Percentiles rank a stretch among this genome's conserved stretches.
Evolutionary conservation across 2,113 vertebrate species (phyloP).

Genomic region (Riparia riparia): DNA sequence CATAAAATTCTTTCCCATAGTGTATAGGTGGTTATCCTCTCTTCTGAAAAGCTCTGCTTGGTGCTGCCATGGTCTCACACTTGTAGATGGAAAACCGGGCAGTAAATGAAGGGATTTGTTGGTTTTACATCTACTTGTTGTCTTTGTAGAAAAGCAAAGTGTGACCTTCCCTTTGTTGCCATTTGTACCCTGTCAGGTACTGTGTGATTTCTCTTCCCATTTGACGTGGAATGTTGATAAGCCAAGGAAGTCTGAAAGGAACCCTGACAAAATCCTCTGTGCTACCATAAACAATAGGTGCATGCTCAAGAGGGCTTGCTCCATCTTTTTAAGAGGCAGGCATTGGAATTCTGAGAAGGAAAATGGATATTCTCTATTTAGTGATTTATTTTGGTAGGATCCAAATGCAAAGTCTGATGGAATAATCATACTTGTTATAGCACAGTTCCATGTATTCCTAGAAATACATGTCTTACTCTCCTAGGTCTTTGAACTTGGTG

Average conservation of each 20-base stretch:
- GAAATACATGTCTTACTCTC: neutral
- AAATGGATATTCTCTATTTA: neutral
- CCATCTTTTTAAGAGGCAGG: neutral
- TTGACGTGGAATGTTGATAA: neutral
- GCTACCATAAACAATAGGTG: neutral
- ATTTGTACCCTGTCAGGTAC: neutral
- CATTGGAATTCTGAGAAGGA: neutral
- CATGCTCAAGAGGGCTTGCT: neutral
- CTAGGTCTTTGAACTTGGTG: neutral
- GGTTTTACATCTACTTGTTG: neutral
- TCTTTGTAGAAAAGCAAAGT: neutral
- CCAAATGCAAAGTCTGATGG: neutral
- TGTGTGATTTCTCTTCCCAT: neutral
- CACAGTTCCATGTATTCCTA: neutral
- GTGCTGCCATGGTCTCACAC: neutral
- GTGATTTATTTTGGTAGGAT: neutral
- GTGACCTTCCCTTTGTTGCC: neutral
- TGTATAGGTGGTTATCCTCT: accelerated
- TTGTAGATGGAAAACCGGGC: neutral
- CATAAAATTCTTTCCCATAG: neutral
- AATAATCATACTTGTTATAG: conserved; percentile 8
- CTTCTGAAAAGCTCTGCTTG: neutral
- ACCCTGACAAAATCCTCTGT: neutral
- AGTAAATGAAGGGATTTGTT: neutral
- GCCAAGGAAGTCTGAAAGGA: neutral